phyloP scores from a whole-genome alignment of 2,797 vertebrate species.

The Sebastes taczanowskii region DNA sequence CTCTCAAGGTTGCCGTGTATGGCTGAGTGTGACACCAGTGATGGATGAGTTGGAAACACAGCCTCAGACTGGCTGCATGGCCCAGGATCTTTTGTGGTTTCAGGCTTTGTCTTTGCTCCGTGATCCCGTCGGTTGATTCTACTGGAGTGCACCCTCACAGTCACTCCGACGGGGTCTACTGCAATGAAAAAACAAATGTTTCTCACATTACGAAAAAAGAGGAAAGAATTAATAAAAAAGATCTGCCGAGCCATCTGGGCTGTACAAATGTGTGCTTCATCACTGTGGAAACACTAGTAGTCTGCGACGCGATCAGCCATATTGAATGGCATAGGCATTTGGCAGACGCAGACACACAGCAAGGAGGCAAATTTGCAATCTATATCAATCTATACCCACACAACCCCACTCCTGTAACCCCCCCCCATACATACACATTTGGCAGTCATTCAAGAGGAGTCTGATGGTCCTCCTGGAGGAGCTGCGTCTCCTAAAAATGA shows the following conservation, averaged over 20 bases:
- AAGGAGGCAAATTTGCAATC: conserved; percentile 27
- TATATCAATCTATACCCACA: conserved; percentile 18
- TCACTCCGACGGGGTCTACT: conserved; percentile 32
- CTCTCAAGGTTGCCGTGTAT: conserved; percentile 71
- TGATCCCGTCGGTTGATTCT: conserved; percentile 45
- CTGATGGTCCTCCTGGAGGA: not conserved
- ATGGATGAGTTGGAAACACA: conserved; percentile 74
- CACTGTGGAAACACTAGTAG: conserved; percentile 69
- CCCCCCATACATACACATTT: not conserved
- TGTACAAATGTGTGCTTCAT: conserved; percentile 60
- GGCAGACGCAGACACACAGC: conserved; percentile 48
- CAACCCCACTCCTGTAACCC: not conserved
- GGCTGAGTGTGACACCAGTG: conserved; percentile 64
- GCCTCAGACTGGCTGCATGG: conserved; percentile 47
- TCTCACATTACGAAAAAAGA: conserved; percentile 35
- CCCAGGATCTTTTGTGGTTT: conserved; percentile 61
- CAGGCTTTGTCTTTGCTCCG: conserved; percentile 42
- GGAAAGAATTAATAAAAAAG: conserved; percentile 47
- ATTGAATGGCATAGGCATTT: conserved; percentile 70
- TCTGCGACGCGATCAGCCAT: conserved; percentile 61
- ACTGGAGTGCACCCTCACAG: conserved; percentile 33
- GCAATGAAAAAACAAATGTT: conserved; percentile 24
- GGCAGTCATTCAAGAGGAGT: not conserved
- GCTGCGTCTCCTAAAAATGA: not conserved
- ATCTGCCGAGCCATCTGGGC: conserved; percentile 67